A percentile compares a stretch with the other conserved stretches of the same genome.
Conservation (phyloP, 2,797 vertebrate species). For the Anomalospiza imberbis region DNA sequence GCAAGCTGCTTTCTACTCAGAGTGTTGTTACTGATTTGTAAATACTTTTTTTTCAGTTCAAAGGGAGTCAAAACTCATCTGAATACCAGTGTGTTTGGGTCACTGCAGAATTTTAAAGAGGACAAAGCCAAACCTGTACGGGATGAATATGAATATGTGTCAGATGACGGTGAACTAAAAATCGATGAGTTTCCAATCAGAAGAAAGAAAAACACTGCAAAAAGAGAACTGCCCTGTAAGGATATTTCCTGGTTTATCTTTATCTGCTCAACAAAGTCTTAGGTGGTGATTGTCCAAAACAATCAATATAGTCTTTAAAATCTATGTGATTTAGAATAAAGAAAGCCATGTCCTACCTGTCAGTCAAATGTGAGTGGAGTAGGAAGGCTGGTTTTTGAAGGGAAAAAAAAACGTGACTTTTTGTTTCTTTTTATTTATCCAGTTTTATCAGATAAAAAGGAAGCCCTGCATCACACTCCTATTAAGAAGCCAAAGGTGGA, state of each 20-base stretch:
- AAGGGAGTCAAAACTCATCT: slow-evolving; percentile 90
- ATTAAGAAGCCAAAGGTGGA: slow-evolving; percentile 89
- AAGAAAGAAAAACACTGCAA: slow-evolving; percentile 91
- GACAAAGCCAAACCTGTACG: slow-evolving; percentile 93
- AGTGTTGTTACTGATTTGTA: background rate
- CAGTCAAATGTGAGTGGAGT: background rate
- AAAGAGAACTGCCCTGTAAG: slow-evolving; percentile 96
- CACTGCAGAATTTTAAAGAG: slow-evolving; percentile 95
- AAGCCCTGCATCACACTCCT: slow-evolving; percentile 80
- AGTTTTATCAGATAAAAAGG: slow-evolving; percentile 95
- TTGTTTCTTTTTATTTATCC: background rate
- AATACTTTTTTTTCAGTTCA: slow-evolving; percentile 75
- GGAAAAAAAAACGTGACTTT: background rate
- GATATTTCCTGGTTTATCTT: background rate
- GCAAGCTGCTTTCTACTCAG: background rate
- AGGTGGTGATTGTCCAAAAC: background rate
- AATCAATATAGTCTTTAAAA: background rate
- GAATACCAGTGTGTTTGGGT: slow-evolving; percentile 90
- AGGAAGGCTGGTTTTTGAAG: background rate
- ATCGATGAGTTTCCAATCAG: slow-evolving; percentile 98
- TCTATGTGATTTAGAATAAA: background rate
- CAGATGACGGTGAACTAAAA: slow-evolving; percentile 96
- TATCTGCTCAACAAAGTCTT: background rate
- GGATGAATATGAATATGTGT: slow-evolving; percentile 97
- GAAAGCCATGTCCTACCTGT: background rate